A percentile compares a stretch with the other conserved stretches of the same genome.
Conservation (phyloP, 2,113 vertebrate species). For the Morone chrysops region DNA sequence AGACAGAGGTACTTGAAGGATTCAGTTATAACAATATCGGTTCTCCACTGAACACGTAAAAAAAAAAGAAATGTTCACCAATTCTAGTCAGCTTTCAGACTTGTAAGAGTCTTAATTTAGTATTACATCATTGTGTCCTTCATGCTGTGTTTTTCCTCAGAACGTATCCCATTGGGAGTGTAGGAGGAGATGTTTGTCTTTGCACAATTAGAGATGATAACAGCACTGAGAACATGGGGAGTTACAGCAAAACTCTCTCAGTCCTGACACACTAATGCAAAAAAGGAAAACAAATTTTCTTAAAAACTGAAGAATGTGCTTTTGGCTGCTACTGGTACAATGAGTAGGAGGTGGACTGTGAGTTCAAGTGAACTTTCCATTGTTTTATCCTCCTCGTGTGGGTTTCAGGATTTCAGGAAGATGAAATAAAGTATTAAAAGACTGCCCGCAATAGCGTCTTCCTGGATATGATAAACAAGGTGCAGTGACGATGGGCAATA, state of each 20-base stretch:
- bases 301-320: conserved; percentile 2
- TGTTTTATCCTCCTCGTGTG: conserved; percentile 15
- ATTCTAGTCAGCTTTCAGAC: not conserved
- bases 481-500: conserved; percentile 6
- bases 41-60: not conserved
- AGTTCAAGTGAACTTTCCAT: conserved; percentile 33
- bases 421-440: conserved; percentile 16
- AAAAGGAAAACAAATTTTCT: conserved; percentile 24
- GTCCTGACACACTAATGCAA: not conserved
- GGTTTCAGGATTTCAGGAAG: conserved; percentile 28
- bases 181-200: conserved; percentile 39
- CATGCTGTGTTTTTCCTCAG: not conserved
- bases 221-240: not conserved
- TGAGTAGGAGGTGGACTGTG: conserved; percentile 42
- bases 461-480: conserved; percentile 42
- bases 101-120: not conserved
- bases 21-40: not conserved
- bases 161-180: conserved; percentile 19
- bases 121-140: not conserved
- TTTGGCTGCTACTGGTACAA: conserved; percentile 18
- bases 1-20: no score
- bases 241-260: not conserved
- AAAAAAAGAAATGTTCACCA: not conserved
- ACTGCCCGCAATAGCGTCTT: conserved; percentile 26
- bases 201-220: conserved; percentile 26